Base-by-base conservation (phyloP, 1,140 invertebrate genomes). In the Zaprionus camerounensis region DNA sequence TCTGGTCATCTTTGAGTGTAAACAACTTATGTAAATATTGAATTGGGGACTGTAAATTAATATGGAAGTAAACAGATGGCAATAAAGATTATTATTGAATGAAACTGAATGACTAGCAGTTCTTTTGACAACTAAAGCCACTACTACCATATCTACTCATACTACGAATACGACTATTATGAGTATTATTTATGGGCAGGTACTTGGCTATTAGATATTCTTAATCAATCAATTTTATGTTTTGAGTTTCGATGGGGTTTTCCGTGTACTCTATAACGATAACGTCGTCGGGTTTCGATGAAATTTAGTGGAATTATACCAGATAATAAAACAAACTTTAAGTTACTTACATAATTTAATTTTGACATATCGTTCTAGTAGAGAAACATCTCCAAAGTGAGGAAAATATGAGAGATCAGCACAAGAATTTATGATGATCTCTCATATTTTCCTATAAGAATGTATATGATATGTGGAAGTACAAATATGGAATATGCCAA, bases 61-160 rank as follows among this genome's bases (percentile, higher is more conserved):
- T 51, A 24, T 51, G 20, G 20, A 20, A 22, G 20, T 12, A 24
- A 51, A 24, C 46, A 12, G 46, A 12, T 51, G 46, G 20, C 20
- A 13, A 51, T 51, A 51, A 46, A 46, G 41, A 46, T 46, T 22
- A 51, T 51, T 22, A 24, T 51, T 51, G 41, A 46, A 46, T 46
- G 41, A 17, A 46, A 46, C n/a, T 17, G 41, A 46, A 44, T 44
- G 41, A 44, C 41, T 9, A n/a, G 41, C 7, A 46, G 38, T 41
- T 41, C 38, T n/a, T 41, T 41, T n/a, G 38, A 1, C 38, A 5
- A 11, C 31, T 34, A 11, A 15, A n/a, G 38, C 38, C 38, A 6
- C 13, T 15, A 41, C 38, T 41, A n/a, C 38, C 41, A 46, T 46
- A 46, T 46, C 41, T 46, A 9, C 41, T 46, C 41, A n/a, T 46